phyloP scores from a whole-genome alignment of 2,888 invertebrate species.

The Cheilosia vernalis region DNA sequence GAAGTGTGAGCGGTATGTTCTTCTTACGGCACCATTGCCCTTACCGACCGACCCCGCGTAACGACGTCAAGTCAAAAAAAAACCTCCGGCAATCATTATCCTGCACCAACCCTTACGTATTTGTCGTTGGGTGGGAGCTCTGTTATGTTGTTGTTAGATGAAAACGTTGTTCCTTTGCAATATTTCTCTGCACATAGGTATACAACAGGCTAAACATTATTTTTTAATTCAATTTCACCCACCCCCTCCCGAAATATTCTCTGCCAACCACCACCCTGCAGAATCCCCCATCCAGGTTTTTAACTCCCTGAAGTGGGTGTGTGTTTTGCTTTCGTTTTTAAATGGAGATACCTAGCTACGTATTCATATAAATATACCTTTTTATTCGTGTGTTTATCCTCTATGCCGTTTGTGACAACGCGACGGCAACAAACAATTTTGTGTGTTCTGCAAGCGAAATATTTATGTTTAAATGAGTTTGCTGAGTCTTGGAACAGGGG shows the following conservation, averaged over 20 bases:
- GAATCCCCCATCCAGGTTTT: conserved; percentile 10
- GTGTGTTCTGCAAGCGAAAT: conserved; percentile 48
- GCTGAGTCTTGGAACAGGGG: conserved; percentile 1
- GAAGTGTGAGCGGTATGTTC: conserved; percentile 38
- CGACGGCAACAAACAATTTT: conserved; percentile 63
- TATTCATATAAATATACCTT: too few species aligned
- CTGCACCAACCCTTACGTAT: conserved; percentile 47
- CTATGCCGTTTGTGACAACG: conserved; percentile 49
- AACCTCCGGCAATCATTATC: conserved; percentile 63
- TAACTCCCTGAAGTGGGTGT: conserved; percentile 39
- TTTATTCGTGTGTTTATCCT: conserved; percentile 12
- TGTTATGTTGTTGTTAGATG: conserved; percentile 37
- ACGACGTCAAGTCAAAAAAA: conserved; percentile 51
- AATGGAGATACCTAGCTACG: conserved; percentile 30
- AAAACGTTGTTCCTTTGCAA: conserved; percentile 48
- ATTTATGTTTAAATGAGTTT: conserved; percentile 38
- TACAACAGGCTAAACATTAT: conserved; percentile 62
- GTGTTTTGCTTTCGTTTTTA: conserved; percentile 49
- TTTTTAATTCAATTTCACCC: conserved; percentile 72
- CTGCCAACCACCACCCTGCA: conserved; percentile 9
- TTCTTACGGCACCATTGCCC: conserved; percentile 21
- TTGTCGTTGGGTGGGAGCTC: conserved; percentile 27
- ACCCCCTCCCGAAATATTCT: conserved; percentile 7
- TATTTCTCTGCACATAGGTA: conserved; percentile 49
- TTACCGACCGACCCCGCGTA: neutral